Percentiles rank a stretch among this genome's conserved stretches.
phyloP scores from a whole-genome alignment of 2,797 vertebrate species.

The Forpus xanthops region DNA sequence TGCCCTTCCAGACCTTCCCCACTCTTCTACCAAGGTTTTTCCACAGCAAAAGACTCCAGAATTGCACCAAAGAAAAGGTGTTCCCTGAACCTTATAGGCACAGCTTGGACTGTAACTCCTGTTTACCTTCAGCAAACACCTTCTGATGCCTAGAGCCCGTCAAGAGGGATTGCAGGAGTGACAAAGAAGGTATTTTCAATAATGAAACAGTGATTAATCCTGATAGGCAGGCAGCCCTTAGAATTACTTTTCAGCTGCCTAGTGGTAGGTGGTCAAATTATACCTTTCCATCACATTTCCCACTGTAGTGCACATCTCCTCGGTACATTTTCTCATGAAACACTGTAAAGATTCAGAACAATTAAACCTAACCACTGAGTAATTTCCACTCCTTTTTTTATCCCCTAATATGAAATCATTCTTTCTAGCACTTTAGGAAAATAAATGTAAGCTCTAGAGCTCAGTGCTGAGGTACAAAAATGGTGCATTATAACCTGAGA shows the following conservation, averaged over 20 bases:
- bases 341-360: conserved; percentile 62
- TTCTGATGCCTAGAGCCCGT: background rate
- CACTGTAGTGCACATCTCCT: conserved; percentile 51
- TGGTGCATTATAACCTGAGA: background rate
- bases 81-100: background rate
- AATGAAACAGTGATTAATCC: conserved; percentile 58
- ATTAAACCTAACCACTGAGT: conserved; percentile 67
- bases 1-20: background rate
- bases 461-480: background rate
- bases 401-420: conserved; percentile 34
- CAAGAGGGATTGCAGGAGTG: background rate
- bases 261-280: conserved; percentile 76
- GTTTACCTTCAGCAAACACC: background rate
- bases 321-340: conserved; percentile 52
- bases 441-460: conserved; percentile 14
- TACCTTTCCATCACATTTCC: conserved; percentile 73
- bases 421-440: conserved; percentile 41
- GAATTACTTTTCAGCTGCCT: conserved; percentile 62
- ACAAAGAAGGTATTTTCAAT: background rate
- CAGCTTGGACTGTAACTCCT: background rate
- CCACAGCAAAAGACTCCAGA: background rate
- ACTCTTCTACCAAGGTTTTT: background rate
- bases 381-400: conserved; percentile 51
- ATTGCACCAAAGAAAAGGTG: background rate
- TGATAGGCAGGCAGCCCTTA: conserved; percentile 59